These are phyloP conservation scores for Stigmatopora nigra DNA, from an alignment of 2,113 vertebrate species.

Conservation along the genomic window DNA sequence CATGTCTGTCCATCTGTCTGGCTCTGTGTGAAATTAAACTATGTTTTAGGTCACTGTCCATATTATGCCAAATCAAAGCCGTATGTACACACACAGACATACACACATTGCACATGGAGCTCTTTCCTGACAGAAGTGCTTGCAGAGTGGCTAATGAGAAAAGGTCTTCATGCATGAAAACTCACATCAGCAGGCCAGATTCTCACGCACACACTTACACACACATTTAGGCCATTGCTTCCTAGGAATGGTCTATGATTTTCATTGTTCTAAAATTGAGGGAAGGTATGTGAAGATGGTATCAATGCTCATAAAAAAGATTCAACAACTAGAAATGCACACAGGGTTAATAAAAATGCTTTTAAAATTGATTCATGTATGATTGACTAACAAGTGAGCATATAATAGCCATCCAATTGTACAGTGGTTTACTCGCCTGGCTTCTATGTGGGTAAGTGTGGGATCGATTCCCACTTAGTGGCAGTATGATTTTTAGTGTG, in stretches of 20 bases:
- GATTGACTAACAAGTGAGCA: background rate
- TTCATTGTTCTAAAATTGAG: background rate
- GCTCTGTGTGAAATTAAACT: slow-evolving; percentile 58
- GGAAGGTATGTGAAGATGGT: background rate
- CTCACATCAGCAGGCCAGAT: slow-evolving; percentile 42
- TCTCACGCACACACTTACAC: slow-evolving; percentile 10
- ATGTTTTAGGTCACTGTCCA: slow-evolving; percentile 53
- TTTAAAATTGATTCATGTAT: background rate
- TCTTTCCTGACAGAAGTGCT: slow-evolving; percentile 55
- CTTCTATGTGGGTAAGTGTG: no score
- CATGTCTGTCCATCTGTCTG: slow-evolving; percentile 49
- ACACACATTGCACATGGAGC: slow-evolving; percentile 12
- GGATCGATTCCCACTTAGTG: no score
- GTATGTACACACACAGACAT: slow-evolving; percentile 19
- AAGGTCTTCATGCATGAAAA: slow-evolving; percentile 60
- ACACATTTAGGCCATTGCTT: slow-evolving; percentile 6
- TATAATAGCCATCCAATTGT: no score
- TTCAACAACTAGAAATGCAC: no score
- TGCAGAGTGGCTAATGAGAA: slow-evolving; percentile 57
- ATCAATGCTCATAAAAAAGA: background rate
- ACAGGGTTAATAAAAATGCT: background rate
- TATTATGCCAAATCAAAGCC: slow-evolving; percentile 42
- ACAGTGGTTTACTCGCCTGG: no score
- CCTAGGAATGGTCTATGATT: background rate
- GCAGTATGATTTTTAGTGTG: no score